Conservation (phyloP, 2,113 vertebrate genomes). For the Melospiza melodia region DNA sequence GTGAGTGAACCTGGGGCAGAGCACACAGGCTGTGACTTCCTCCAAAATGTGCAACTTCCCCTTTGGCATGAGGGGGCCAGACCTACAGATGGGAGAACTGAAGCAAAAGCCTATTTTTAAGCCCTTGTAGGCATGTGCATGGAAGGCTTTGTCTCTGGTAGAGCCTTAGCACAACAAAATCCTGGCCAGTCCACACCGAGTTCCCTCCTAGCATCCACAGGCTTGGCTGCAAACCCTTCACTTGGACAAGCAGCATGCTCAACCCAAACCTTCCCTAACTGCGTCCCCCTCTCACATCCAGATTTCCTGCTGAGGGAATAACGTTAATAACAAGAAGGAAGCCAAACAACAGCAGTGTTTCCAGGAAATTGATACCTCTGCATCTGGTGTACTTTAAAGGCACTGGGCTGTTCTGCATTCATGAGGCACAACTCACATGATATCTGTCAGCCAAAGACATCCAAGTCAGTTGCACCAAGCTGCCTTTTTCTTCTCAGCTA, state of each 20-base stretch:
- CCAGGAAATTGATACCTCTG: neutral
- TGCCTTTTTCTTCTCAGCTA: neutral
- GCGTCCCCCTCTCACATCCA: neutral
- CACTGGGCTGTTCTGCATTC: neutral
- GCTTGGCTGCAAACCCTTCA: neutral
- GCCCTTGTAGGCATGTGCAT: fast-evolving
- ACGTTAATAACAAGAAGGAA: neutral
- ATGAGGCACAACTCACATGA: neutral
- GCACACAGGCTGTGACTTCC: neutral
- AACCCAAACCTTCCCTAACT: neutral
- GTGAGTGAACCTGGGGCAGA: neutral
- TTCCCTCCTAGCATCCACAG: neutral
- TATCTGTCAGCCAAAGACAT: constrained; percentile 1
- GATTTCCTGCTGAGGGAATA: neutral
- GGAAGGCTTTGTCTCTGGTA: neutral
- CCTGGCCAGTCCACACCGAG: fast-evolving
- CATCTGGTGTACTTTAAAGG: neutral
- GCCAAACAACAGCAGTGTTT: neutral
- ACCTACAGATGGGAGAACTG: neutral
- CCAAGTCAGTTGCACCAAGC: neutral
- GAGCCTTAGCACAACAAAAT: neutral
- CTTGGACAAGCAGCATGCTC: neutral
- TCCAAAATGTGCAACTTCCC: neutral
- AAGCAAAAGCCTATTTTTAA: neutral
- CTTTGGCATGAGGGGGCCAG: neutral